phyloP scores from a whole-genome alignment of 2,888 invertebrate genomes.

The Gortyna flavago region DNA sequence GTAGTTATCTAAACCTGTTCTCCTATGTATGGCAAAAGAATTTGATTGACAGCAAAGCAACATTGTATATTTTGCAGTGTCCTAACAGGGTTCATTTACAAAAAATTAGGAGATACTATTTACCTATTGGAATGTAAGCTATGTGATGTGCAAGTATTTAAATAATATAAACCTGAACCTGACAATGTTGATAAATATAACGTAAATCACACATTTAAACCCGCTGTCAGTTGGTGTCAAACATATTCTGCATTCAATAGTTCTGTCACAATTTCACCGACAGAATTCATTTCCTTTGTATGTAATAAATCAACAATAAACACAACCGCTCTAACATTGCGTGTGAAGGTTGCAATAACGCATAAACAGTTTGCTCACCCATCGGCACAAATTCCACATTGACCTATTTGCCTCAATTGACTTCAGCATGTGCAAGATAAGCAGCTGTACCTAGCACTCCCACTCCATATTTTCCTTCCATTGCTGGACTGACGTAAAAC shows the following conservation, averaged over 20 bases:
- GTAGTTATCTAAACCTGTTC: background rate
- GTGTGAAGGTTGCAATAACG: conserved; percentile 56
- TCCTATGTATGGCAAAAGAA: background rate
- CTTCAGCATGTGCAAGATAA: conserved; percentile 41
- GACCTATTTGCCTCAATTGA: conserved; percentile 54
- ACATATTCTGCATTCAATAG: conserved; percentile 34
- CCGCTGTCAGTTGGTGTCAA: conserved; percentile 10
- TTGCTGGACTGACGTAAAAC: conserved; percentile 37
- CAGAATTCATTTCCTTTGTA: conserved; percentile 49
- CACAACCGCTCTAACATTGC: conserved; percentile 40
- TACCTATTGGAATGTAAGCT: background rate
- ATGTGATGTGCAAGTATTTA: background rate
- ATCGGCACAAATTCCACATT: conserved; percentile 29
- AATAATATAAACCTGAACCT: background rate
- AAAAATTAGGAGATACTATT: background rate
- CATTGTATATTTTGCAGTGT: background rate
- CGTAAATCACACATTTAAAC: background rate
- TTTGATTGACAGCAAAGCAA: background rate
- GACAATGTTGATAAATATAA: background rate
- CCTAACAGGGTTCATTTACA: too few species aligned
- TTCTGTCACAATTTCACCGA: conserved; percentile 24
- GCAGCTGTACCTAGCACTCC: conserved; percentile 20
- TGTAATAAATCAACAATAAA: conserved; percentile 50
- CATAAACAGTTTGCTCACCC: conserved; percentile 39
- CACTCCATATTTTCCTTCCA: conserved; percentile 45